Evolutionary conservation across 2,888 invertebrate genomes (phyloP).

Genomic region (Opisthograptis luteolata): DNA sequence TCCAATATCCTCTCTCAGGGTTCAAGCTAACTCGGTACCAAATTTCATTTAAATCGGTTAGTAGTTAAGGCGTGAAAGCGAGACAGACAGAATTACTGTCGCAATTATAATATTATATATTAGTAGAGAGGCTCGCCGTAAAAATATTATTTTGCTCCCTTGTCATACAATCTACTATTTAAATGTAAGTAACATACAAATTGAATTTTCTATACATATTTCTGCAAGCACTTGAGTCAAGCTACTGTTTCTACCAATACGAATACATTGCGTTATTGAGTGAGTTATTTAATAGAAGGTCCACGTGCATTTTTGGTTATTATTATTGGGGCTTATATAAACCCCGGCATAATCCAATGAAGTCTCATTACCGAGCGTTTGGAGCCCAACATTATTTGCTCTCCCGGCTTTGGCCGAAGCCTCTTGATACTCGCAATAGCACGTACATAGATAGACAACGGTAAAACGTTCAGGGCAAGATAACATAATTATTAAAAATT

Average conservation of each 20-base stretch:
- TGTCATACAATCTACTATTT: too few relatives aligned
- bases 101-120: too few relatives aligned
- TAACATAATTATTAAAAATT: constrained; percentile 83
- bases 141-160: too few relatives aligned
- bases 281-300: constrained; percentile 79
- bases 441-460: constrained; percentile 70
- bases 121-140: too few relatives aligned
- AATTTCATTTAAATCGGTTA: too few relatives aligned
- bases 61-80: too few relatives aligned
- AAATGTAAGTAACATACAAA: too few relatives aligned
- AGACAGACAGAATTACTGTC: too few relatives aligned
- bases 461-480: constrained; percentile 51
- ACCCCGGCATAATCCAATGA: constrained; percentile 78
- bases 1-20: too few relatives aligned
- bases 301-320: constrained; percentile 83
- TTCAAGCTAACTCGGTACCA: too few relatives aligned
- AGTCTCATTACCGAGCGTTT: constrained; percentile 79
- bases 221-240: too few relatives aligned
- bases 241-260: constrained; percentile 28
- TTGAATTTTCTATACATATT: too few relatives aligned
- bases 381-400: constrained; percentile 77
- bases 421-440: constrained; percentile 73
- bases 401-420: constrained; percentile 65
- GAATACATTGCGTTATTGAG: constrained; percentile 64
- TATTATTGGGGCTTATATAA: constrained; percentile 77